Evolutionary conservation across 30 jellyfish, hydroid and myxozoan species (phyloP).

Genomic region (Aurelia sp.): DNA sequence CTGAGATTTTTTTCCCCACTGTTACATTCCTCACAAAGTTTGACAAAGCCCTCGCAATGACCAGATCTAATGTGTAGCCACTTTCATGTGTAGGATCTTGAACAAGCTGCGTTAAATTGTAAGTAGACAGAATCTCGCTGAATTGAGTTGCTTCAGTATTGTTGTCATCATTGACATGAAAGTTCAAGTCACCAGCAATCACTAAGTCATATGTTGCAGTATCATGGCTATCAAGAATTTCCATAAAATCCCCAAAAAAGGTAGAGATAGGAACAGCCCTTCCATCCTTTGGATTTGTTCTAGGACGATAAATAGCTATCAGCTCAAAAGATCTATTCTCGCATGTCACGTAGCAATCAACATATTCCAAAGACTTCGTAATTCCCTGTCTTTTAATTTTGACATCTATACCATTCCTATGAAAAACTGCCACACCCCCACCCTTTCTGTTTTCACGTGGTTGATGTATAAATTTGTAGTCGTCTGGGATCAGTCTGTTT

Average conservation of each 20-base stretch:
- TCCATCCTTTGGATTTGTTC: conserved; percentile 52
- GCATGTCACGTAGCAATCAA: conserved; percentile 37
- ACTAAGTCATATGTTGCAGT: conserved; percentile 22
- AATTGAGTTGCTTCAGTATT: too few species aligned
- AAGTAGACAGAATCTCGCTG: conserved; percentile 10
- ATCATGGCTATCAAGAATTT: conserved; percentile 42
- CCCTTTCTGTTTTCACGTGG: conserved; percentile 48
- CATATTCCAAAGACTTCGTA: conserved; percentile 35
- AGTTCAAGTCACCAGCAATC: conserved; percentile 50
- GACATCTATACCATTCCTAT: conserved; percentile 12
- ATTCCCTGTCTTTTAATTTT: conserved; percentile 28
- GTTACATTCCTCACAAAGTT: conserved; percentile 27
- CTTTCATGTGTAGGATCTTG: conserved; percentile 49
- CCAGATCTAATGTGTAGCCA: conserved; percentile 40
- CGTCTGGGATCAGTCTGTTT: conserved; percentile 54
- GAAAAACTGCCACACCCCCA: conserved; percentile 49
- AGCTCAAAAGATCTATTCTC: conserved; percentile 34
- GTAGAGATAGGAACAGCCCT: conserved; percentile 19
- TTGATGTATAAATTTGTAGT: conserved; percentile 24
- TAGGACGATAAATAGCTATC: conserved; percentile 47
- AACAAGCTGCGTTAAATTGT: conserved; percentile 35
- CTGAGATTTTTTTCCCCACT: conserved; percentile 23
- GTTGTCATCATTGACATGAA: conserved; percentile 53
- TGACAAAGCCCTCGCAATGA: not conserved
- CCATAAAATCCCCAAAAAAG: conserved; percentile 41